A percentile compares a stretch with the other conserved stretches of the same genome.
Evolutionary conservation across 2,888 invertebrate genomes (phyloP).

Genomic region (Nemotelus pantherinus): DNA sequence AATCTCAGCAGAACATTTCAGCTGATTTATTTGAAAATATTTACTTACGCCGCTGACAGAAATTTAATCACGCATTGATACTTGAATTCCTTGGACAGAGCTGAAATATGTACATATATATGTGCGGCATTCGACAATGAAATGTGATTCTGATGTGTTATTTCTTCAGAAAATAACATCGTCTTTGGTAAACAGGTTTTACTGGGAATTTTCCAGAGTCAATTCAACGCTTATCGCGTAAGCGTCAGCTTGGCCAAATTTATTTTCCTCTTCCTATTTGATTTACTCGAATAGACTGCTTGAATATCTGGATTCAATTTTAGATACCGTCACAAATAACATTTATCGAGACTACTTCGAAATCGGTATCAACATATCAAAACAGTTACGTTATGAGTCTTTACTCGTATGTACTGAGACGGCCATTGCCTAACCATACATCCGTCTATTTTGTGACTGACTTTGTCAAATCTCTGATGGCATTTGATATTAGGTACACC

Average conservation of each 20-base stretch:
- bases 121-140: no score
- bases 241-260: background rate
- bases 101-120: no score
- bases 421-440: conserved; percentile 6
- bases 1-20: no score
- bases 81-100: no score
- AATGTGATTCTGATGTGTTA: no score
- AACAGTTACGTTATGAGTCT: no score
- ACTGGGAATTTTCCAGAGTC: no score
- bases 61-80: no score
- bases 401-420: background rate
- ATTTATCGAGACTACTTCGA: background rate
- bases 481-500: conserved; percentile 21
- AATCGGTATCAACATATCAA: background rate
- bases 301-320: conserved; percentile 23
- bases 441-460: background rate
- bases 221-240: background rate
- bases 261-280: conserved; percentile 9
- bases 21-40: no score
- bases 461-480: background rate
- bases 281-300: conserved; percentile 9
- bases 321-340: conserved; percentile 17
- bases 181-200: no score
- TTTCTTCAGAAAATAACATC: no score
- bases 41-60: no score